Evolutionary conservation across 2,888 invertebrate species (phyloP), one percentile per base, ranked within the genome.

Genomic region (Drosophila subsilvestris): DNA sequence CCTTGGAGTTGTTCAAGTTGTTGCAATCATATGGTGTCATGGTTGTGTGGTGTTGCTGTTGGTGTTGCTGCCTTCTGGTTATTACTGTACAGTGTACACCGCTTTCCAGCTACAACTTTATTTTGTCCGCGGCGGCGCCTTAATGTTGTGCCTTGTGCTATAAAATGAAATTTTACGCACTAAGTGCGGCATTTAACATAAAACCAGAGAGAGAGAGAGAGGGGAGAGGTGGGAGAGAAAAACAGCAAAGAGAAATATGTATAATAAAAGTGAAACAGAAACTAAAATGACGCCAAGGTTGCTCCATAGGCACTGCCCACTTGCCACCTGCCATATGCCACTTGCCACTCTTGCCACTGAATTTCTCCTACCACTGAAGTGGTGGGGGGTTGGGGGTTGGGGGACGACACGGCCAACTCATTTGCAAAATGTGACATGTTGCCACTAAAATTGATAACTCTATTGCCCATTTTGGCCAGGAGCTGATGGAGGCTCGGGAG

Each of bases 371-470:
- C 37, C 37, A 37, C 37, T 6, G 14, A 7, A n/a, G n/a, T n/a
- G 27, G 6, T 1, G 22, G 22, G 3, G 22, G 0, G 22, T 1
- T 25, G 25, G 27, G 27, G 9, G 7, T 25, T 22, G 22, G 14
- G 37, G 37, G 37, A 27, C 47, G 2, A 27, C 45, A 22, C 48
- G 32, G 45, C 72, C 37, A 37, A 37, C 37, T 37, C 37, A 37
- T 37, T 37, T 37, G 37, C 37, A 37, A 37, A 70, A 77, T 84
- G 85, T 75, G 83, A 85, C 87, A 87, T 63, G 80, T 79, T 78
- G 83, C 27, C 88, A 80, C 75, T 85, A 85, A 85, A 86, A 78
- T 81, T 85, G 88, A 87, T 87, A 87, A 83, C 85, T 85, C 85
- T 86, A 87, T 85, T 85, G 88, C 67, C 86, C 79, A 82, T 72